Evolutionary conservation across 2,113 vertebrate genomes (phyloP).

Genomic region (Camelus bactrianus): DNA sequence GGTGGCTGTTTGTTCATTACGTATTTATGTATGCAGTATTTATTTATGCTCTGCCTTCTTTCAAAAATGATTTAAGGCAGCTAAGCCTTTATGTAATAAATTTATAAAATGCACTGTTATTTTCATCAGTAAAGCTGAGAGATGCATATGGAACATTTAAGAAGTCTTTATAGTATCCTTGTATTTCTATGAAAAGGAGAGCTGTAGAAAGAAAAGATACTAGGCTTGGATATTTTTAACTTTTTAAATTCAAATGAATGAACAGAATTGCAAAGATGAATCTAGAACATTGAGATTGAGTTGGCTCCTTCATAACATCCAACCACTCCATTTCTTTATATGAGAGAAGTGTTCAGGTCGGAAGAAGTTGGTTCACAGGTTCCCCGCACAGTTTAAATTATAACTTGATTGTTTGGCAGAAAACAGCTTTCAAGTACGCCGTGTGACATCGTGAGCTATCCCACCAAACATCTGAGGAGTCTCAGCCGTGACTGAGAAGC

Average conservation of each 20-base stretch:
- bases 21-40: not conserved
- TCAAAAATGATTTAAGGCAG: not conserved
- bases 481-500: not conserved
- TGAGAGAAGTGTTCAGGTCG: not conserved
- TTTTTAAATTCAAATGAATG: not conserved
- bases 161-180: not conserved
- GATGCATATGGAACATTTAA: not conserved
- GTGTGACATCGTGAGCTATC: not conserved
- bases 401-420: not conserved
- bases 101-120: slow-evolving; percentile 31
- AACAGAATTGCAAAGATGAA: not conserved
- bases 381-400: not conserved
- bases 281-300: not conserved
- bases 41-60: not conserved
- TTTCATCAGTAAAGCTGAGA: not conserved
- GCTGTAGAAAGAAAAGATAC: not conserved
- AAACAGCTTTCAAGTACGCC: not conserved
- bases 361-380: not conserved
- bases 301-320: not conserved
- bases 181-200: not conserved
- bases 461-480: not conserved
- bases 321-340: not conserved
- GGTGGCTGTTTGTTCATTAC: not conserved
- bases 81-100: not conserved
- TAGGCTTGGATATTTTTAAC: not conserved